A percentile compares a stretch with the other conserved stretches of the same genome.
Evolutionary conservation across 2,888 invertebrate species (phyloP).

Genomic region (Phyto melanocephala): DNA sequence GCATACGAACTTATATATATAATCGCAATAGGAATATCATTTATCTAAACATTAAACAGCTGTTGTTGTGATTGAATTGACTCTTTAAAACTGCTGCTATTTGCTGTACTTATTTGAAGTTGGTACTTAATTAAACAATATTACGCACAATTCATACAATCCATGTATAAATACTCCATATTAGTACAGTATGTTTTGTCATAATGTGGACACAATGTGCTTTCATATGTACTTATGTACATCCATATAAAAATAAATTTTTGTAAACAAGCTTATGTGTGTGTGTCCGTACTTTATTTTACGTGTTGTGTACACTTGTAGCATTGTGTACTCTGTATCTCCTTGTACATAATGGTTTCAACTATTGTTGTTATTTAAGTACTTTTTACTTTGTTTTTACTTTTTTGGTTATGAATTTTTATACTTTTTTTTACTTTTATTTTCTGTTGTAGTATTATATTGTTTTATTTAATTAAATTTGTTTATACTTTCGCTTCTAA

Average conservation of each 20-base stretch:
- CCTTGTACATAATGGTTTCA: neutral
- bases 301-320: neutral
- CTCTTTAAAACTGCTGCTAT: neutral
- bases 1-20: no score
- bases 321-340: neutral
- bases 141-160: constrained; percentile 28
- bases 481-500: constrained; percentile 52
- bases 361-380: neutral
- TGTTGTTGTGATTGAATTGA: neutral
- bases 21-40: no score
- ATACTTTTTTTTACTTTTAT: neutral
- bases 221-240: neutral
- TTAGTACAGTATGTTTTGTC: constrained; percentile 54
- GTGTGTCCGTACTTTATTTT: neutral
- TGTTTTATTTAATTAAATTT: constrained; percentile 16
- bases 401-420: constrained; percentile 17
- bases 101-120: neutral
- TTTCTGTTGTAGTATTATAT: neutral
- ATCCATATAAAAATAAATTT: neutral
- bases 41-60: no score
- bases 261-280: no score
- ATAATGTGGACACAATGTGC: constrained; percentile 3
- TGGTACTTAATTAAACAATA: neutral
- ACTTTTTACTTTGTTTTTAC: neutral
- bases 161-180: constrained; percentile 12